A percentile compares a stretch with the other conserved stretches of the same genome.
phyloP scores from a whole-genome alignment of 2,797 vertebrate species.

The Myiotriccus ornatus region DNA sequence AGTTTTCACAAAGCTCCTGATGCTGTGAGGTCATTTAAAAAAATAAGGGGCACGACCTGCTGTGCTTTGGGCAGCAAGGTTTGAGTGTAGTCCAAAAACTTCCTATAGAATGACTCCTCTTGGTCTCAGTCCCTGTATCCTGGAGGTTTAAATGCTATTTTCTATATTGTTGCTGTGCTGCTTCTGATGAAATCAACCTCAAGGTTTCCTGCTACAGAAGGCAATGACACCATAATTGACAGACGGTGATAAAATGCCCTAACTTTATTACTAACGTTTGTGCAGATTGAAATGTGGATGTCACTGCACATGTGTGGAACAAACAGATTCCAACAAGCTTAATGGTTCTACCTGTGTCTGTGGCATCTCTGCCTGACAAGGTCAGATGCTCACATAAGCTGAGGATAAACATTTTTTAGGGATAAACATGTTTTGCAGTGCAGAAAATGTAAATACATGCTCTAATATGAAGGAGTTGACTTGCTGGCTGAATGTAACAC shows the following conservation, averaged over 20 bases:
- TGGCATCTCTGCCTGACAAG: not conserved
- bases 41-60: not conserved
- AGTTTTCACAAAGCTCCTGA: not conserved
- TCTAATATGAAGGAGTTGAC: not conserved
- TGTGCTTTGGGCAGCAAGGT: not conserved
- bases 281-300: conserved; percentile 13
- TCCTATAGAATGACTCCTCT: not conserved
- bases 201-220: conserved; percentile 17
- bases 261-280: conserved; percentile 3
- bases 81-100: not conserved
- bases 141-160: not conserved
- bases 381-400: not conserved
- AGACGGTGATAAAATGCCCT: conserved; percentile 32
- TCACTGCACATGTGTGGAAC: not conserved
- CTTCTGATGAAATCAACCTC: conserved; percentile 28
- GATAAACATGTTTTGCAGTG: not conserved
- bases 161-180: not conserved
- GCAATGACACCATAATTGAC: not conserved
- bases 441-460: not conserved
- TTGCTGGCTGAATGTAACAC: not conserved
- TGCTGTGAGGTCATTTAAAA: not conserved
- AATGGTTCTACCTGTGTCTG: not conserved
- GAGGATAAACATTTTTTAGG: not conserved
- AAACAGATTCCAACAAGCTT: conserved; percentile 2
- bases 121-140: not conserved